These are phyloP conservation scores for Neuroterus valhalla DNA, from an alignment of 1,140 invertebrate species.

Conservation along the genomic window DNA sequence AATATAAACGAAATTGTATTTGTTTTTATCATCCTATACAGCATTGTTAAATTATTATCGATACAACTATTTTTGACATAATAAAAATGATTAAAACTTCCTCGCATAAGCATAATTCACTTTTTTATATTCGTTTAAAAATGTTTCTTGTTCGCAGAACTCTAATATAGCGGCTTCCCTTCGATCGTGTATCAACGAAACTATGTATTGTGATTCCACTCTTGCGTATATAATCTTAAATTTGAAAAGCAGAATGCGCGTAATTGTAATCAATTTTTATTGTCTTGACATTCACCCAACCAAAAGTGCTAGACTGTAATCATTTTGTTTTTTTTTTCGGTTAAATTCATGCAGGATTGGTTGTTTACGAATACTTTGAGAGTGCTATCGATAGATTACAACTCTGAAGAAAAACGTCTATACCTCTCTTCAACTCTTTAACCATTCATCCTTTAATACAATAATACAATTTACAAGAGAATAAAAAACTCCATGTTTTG, in stretches of 20 bases:
- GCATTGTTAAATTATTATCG: slow-evolving; percentile 51
- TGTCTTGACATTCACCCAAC: slow-evolving; percentile 48
- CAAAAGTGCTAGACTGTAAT: slow-evolving; percentile 39
- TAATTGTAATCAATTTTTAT: slow-evolving; percentile 49
- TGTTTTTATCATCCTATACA: slow-evolving; percentile 55
- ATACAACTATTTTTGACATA: slow-evolving; percentile 52
- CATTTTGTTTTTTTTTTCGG: background rate
- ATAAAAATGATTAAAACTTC: slow-evolving; percentile 52
- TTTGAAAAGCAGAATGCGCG: slow-evolving; percentile 39
- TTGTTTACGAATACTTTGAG: slow-evolving; percentile 22
- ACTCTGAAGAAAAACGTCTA: slow-evolving; percentile 23
- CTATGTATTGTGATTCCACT: slow-evolving; percentile 33
- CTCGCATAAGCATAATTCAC: slow-evolving; percentile 43
- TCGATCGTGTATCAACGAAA: slow-evolving; percentile 32
- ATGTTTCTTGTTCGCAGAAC: slow-evolving; percentile 35
- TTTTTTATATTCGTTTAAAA: slow-evolving; percentile 43
- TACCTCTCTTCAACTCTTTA: slow-evolving; percentile 17
- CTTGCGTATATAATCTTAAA: slow-evolving; percentile 40
- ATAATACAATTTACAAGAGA: slow-evolving; percentile 4
- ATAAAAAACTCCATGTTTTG: slow-evolving; percentile 9
- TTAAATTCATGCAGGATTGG: background rate
- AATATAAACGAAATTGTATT: slow-evolving; percentile 60
- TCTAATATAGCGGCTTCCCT: slow-evolving; percentile 37
- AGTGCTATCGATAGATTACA: slow-evolving; percentile 2
- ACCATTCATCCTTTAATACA: slow-evolving; percentile 21